Evolutionary conservation across 2,888 invertebrate genomes (phyloP).

Genomic region (Macrophya alboannulata): DNA sequence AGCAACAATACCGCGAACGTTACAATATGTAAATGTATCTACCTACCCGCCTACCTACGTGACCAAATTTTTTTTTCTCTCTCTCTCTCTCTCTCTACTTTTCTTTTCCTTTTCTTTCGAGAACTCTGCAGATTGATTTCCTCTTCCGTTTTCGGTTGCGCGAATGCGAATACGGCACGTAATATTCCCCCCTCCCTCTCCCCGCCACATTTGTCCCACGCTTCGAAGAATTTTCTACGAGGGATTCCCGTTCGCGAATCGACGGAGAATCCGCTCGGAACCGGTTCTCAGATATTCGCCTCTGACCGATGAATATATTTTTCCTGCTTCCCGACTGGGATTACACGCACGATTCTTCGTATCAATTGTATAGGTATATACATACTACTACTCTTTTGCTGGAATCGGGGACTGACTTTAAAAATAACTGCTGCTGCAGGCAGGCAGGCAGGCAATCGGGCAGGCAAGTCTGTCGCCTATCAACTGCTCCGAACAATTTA

Average conservation of each 20-base stretch:
- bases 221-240: slow-evolving; percentile 7
- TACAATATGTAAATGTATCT: no score
- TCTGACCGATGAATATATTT: slow-evolving; percentile 5
- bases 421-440: slow-evolving; percentile 13
- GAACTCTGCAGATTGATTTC: slow-evolving; percentile 43
- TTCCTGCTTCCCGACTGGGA: slow-evolving; percentile 18
- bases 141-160: slow-evolving; percentile 48
- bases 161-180: not conserved
- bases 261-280: slow-evolving; percentile 26
- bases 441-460: not conserved
- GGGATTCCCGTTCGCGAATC: slow-evolving; percentile 46
- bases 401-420: not conserved
- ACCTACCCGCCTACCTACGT: not conserved
- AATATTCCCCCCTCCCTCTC: not conserved
- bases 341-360: slow-evolving; percentile 24
- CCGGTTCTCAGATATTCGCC: slow-evolving; percentile 36
- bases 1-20: no score
- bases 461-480: slow-evolving; percentile 7
- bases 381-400: not conserved
- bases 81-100: no score
- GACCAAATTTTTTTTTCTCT: not conserved
- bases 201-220: not conserved
- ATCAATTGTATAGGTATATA: not conserved
- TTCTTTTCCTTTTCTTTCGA: not conserved
- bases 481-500: slow-evolving; percentile 20